Conservation (phyloP, 2,797 vertebrate species). For the Urocyon cinereoargenteus region DNA sequence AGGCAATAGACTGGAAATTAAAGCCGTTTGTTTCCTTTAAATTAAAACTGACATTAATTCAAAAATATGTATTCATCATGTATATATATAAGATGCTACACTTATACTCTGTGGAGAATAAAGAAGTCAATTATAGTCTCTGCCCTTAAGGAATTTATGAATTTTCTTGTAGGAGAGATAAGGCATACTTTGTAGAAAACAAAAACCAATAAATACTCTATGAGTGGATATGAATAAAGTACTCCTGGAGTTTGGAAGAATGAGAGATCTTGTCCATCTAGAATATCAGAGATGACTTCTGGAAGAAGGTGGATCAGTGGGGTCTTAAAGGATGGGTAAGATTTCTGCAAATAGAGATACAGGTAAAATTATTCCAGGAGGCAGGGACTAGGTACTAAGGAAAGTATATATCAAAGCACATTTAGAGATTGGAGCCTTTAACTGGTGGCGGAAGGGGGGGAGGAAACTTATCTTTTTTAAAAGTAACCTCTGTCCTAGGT, state of each 20-base stretch:
- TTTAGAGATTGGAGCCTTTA: conserved; percentile 6
- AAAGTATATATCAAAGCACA: background rate
- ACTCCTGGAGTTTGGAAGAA: conserved; percentile 34
- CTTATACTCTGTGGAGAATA: background rate
- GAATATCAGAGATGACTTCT: background rate
- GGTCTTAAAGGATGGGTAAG: background rate
- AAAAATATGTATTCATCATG: conserved; percentile 7
- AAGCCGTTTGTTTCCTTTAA: conserved; percentile 57
- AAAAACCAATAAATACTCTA: conserved; percentile 25
- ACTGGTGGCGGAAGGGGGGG: background rate
- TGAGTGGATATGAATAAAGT: background rate
- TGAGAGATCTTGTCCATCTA: background rate
- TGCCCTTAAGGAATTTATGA: conserved; percentile 23
- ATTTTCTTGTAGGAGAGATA: background rate
- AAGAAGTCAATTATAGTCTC: background rate
- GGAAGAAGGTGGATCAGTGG: background rate
- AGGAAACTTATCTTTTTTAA: background rate
- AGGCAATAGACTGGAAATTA: conserved; percentile 63
- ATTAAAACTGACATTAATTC: conserved; percentile 47
- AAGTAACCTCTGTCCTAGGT: background rate
- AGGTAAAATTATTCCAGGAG: conserved; percentile 28
- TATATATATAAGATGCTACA: background rate
- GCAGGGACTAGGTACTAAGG: background rate
- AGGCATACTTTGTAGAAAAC: background rate
- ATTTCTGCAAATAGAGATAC: conserved; percentile 20